Percentiles rank a stretch among this genome's conserved stretches.
Conservation (phyloP, 2,797 vertebrate species). For the Staurois parvus region DNA sequence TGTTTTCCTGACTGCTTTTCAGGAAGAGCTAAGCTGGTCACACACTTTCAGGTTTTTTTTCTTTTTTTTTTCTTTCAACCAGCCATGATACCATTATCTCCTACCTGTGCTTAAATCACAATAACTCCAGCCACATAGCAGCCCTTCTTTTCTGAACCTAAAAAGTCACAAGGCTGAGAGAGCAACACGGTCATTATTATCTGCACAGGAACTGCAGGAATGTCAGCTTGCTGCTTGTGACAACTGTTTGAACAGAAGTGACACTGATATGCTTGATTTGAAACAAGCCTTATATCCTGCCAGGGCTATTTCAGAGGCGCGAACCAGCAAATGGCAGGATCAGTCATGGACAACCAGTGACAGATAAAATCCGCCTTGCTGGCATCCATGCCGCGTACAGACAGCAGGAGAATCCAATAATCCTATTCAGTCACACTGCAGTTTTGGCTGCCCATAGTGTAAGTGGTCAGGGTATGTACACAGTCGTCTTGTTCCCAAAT, state of each 20-base stretch:
- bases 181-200: neutral
- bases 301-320: constrained; percentile 6
- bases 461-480: too few relatives aligned
- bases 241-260: neutral
- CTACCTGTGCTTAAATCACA: too few relatives aligned
- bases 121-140: too few relatives aligned
- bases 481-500: too few relatives aligned
- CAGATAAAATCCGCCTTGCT: neutral
- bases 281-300: neutral
- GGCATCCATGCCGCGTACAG: neutral
- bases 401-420: neutral
- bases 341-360: neutral
- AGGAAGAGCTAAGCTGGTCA: too few relatives aligned
- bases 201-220: constrained; percentile 19
- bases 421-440: neutral
- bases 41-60: too few relatives aligned
- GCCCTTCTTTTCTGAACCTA: too few relatives aligned
- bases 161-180: neutral
- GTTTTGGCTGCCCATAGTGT: neutral
- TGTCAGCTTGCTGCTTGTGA: neutral
- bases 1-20: neutral
- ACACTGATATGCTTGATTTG: constrained; percentile 19
- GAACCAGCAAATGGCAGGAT: constrained; percentile 13
- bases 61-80: too few relatives aligned
- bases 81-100: too few relatives aligned